phyloP scores from a whole-genome alignment of 2,797 vertebrate genomes.

The Apodemus agrarius region DNA sequence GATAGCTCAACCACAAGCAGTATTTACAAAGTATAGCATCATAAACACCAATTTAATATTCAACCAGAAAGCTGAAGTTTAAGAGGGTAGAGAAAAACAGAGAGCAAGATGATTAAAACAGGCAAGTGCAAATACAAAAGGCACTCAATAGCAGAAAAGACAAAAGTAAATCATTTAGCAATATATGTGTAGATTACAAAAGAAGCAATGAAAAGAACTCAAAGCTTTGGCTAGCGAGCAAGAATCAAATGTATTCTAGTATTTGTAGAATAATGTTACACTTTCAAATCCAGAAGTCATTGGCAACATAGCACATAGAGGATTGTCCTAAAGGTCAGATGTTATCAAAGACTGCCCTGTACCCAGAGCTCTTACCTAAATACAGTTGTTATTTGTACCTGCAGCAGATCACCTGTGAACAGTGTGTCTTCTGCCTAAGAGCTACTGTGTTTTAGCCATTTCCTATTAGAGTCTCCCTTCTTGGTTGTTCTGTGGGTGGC shows the following conservation, averaged over 20 bases:
- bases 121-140: conserved; percentile 24
- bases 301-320: conserved; percentile 36
- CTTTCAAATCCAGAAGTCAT: not conserved
- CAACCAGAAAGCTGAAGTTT: conserved; percentile 51
- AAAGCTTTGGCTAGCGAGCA: conserved; percentile 19
- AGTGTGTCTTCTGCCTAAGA: not conserved
- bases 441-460: not conserved
- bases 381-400: not conserved
- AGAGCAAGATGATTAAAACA: not conserved
- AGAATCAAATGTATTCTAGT: not conserved
- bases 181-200: conserved; percentile 8
- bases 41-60: not conserved
- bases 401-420: not conserved
- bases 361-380: not conserved
- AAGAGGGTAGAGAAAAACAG: not conserved
- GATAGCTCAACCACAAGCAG: not conserved
- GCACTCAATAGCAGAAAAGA: conserved; percentile 36
- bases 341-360: not conserved
- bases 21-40: not conserved
- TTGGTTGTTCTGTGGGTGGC: not conserved
- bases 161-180: not conserved
- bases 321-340: not conserved
- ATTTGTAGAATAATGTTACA: not conserved
- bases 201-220: conserved; percentile 19
- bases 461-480: not conserved